Base-by-base conservation (phyloP, 1,140 invertebrate species). In the Hyles euphorbiae region DNA sequence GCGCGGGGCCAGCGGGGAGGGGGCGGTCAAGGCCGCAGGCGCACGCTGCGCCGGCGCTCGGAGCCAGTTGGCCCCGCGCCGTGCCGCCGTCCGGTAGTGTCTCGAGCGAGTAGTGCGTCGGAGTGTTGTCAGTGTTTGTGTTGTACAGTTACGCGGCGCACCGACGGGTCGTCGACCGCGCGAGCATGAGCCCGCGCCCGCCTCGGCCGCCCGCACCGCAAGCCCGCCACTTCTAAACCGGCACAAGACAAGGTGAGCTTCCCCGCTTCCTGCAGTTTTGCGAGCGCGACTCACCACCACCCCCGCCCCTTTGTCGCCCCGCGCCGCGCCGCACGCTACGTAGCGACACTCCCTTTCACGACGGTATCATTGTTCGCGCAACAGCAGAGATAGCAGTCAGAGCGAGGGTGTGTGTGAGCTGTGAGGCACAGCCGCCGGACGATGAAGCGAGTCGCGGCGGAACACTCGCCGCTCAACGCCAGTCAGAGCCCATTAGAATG, bases 11-110 rank as follows among this genome's bases (percentile, higher is more conserved):
- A 36, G 34, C 53, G 64, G 65, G 72, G 73, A 52, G 50, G 68
- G 62, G 75, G 76, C 78, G 76, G 80, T 83, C 78, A 81, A 83
- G 81, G 81, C 78, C 81, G 74, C 72, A 63, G 70, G 76, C 77
- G 79, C 72, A 74, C 69, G 71, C 78, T 75, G 74, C 71, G 72
- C 47, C 63, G 59, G 56, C 44, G 61, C 59, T 49, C 65, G 63
- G 53, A 43, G 50, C 63, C 72, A 81, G 82, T 82, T 57, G 52
- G 68, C 58, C 60, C 67, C 61, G 70, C 60, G 63, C 56, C 60
- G 60, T 56, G 67, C 56, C 49, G 33, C 8, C 22, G 58, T 9
- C 49, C 43, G 50, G 61, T 49, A 43, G 49, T 54, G 75, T 59
- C 63, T 59, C 10, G 45, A 34, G 44, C 47, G 8, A 56, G 60